Conservation (phyloP, 2,888 invertebrate genomes). For the Autographa gamma region DNA sequence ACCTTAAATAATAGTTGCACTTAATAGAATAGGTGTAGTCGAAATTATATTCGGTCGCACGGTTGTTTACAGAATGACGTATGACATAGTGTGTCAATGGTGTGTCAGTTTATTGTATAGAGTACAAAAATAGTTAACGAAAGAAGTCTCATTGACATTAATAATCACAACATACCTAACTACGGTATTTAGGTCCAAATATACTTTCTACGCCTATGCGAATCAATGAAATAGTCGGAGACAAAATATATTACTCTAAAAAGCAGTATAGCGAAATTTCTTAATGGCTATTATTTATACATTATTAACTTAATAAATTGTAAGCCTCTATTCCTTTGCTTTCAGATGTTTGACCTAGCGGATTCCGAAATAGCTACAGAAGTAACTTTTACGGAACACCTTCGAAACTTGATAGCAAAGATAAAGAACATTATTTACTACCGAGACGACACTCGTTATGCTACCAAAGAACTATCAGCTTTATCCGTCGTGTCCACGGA, state of each 20-base stretch:
- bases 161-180: no score
- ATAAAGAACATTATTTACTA: slow-evolving; percentile 86
- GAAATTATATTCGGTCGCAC: not conserved
- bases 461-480: slow-evolving; percentile 88
- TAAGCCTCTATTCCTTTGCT: slow-evolving; percentile 44
- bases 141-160: not conserved
- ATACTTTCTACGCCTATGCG: not conserved
- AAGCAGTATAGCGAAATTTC: no score
- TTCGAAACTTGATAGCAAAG: slow-evolving; percentile 86
- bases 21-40: not conserved
- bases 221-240: not conserved
- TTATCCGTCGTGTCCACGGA: slow-evolving; percentile 89
- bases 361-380: slow-evolving; percentile 91
- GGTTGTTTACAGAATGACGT: slow-evolving; percentile 11
- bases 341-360: slow-evolving; percentile 92
- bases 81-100: not conserved
- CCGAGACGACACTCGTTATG: slow-evolving; percentile 80
- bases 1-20: not conserved
- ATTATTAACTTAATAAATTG: no score
- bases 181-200: no score
- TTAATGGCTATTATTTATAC: no score
- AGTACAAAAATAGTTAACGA: not conserved
- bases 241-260: no score
- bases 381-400: slow-evolving; percentile 91
- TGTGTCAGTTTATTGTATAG: not conserved